Evolutionary conservation across 2,113 vertebrate species (phyloP).

Genomic region (Hirundichthys speculiger): DNA sequence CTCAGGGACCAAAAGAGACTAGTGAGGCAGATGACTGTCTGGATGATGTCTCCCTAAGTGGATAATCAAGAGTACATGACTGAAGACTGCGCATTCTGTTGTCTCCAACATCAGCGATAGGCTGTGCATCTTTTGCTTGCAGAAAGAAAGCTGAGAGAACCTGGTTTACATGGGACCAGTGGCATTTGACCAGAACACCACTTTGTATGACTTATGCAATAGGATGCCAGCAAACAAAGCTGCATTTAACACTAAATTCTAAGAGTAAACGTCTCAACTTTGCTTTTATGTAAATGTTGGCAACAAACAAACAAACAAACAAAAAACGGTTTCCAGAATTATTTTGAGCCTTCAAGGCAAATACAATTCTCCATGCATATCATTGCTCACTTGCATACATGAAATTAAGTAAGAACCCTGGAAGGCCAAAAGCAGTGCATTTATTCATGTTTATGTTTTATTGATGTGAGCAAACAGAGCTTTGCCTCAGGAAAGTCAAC

Average conservation of each 20-base stretch:
- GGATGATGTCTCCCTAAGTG: conserved; percentile 73
- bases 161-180: conserved; percentile 36
- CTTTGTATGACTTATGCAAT: conserved; percentile 4
- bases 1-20: conserved; percentile 58
- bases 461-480: conserved; percentile 82
- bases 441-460: conserved; percentile 86
- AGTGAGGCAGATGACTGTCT: conserved; percentile 70
- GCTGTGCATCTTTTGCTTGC: conserved; percentile 37
- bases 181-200: background rate
- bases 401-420: conserved; percentile 80
- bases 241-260: conserved; percentile 26
- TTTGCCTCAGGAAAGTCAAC: conserved; percentile 81
- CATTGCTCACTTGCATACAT: conserved; percentile 76
- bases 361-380: conserved; percentile 77
- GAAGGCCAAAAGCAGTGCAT: conserved; percentile 78
- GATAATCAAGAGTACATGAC: conserved; percentile 64
- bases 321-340: conserved; percentile 74
- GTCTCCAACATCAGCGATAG: conserved; percentile 59
- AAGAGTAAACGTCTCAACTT: conserved; percentile 49
- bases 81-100: conserved; percentile 37
- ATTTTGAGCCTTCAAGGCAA: conserved; percentile 77
- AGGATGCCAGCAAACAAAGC: conserved; percentile 26
- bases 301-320: conserved; percentile 73
- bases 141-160: conserved; percentile 52
- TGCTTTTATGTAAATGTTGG: conserved; percentile 72